Conservation (phyloP, 2,113 vertebrate species). For the Megaceryle maxima region DNA sequence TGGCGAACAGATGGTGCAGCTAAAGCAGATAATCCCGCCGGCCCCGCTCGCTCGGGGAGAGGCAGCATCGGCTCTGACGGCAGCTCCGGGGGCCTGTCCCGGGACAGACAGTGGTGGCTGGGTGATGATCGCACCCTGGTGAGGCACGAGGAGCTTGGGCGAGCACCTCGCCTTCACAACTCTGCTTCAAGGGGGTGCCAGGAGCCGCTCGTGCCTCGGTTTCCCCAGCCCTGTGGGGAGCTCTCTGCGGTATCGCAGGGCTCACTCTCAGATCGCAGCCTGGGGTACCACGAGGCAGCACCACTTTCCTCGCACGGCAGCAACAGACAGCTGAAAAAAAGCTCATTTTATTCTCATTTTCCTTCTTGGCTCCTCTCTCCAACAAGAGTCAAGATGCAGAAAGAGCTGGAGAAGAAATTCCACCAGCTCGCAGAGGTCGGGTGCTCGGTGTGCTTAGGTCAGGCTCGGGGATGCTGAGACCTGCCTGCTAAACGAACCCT, state of each 20-base stretch:
- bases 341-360: neutral
- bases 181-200: neutral
- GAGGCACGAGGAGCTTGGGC: neutral
- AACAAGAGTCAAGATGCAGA: accelerated
- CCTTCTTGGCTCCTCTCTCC: neutral
- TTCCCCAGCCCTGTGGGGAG: neutral
- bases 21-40: slow-evolving; percentile 57
- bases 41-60: neutral
- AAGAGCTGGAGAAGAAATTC: neutral
- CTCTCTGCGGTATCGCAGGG: neutral
- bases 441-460: accelerated
- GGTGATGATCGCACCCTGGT: neutral
- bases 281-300: accelerated
- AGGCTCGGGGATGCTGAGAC: neutral
- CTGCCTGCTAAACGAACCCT: accelerated
- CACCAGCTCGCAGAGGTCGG: accelerated
- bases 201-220: neutral
- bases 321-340: neutral
- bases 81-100: neutral
- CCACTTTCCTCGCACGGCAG: neutral
- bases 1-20: slow-evolving; percentile 66
- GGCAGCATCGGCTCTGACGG: neutral
- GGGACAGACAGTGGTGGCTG: neutral
- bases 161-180: neutral
- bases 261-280: neutral